Base-by-base conservation (phyloP, 1,140 invertebrate species). In the Drosophila pseudoobscura region DNA sequence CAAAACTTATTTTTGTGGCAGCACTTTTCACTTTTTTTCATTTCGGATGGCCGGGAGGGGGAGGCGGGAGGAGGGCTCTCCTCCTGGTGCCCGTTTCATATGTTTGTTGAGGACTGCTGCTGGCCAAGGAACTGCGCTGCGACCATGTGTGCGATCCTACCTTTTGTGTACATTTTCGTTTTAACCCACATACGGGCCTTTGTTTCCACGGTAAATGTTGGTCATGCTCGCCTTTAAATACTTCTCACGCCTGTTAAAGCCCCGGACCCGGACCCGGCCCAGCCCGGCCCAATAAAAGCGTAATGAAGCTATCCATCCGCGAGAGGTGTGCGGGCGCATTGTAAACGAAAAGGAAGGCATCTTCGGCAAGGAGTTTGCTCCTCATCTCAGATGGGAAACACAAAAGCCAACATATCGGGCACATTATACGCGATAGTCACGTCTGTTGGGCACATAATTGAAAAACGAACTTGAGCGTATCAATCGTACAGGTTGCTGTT, bases 91-190 rank as follows among this genome's bases (percentile, higher is more conserved):
- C 61, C 51, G 29, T 64, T 20, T 51, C 60, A 77, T 87, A 87
- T 85, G 80, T 87, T 87, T 75, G 55, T 52, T 9, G 46, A 51
- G 51, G 72, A 56, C 49, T 62, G 45, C 64, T 57, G 53, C 24
- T 64, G 60, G 24, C 11, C 29, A 47, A 61, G 70, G 57, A 75
- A 68, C 49, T 58, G 65, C 65, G 73, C 29, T 71, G 75, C 70
- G 74, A 74, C 82, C 80, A 71, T 78, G 79, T 84, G 75, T 78
- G 75, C 66, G 55, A 62, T 78, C 71, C 79, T 63, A 47, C 75
- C 83, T 68, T 80, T 88, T 88, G 82, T 88, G 87, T 85, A 85
- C 83, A 80, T 82, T 85, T 82, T 82, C 76, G 73, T 85, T 87
- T 75, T 78, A 88, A 82, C 78, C 82, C 82, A 85, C 70, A 85